Conservation (phyloP, 2,797 vertebrate species). For the Molothrus aeneus region DNA sequence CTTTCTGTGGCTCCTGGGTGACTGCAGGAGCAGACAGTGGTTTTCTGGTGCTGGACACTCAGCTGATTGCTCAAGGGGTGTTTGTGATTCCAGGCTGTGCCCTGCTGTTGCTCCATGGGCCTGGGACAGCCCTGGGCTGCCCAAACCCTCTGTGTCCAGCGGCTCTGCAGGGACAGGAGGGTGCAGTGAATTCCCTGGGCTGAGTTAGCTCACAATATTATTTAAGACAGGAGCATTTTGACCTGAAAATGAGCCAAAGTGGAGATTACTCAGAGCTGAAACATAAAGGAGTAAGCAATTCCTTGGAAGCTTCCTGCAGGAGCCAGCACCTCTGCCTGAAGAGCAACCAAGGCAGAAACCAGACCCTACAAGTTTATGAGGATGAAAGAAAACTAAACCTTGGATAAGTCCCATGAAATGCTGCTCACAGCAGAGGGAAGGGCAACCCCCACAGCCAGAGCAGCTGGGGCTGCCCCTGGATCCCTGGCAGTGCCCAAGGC, state of each 20-base stretch:
- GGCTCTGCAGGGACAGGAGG: not conserved
- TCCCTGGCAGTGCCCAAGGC: not conserved
- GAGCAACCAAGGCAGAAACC: not conserved
- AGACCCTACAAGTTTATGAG: not conserved
- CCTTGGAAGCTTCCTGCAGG: not conserved
- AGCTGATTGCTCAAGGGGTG: not conserved
- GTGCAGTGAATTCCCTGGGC: not conserved
- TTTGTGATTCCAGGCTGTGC: not conserved
- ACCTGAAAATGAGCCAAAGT: not conserved
- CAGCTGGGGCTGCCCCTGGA: not conserved
- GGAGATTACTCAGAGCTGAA: not conserved
- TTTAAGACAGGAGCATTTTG: not conserved
- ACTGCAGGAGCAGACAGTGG: not conserved
- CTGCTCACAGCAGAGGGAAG: not conserved
- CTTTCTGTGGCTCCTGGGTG: not conserved
- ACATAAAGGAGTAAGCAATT: not conserved
- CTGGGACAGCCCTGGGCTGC: not conserved
- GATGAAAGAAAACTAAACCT: not conserved
- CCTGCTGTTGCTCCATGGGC: not conserved
- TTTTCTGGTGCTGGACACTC: not conserved
- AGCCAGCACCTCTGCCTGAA: not conserved
- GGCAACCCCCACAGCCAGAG: not conserved
- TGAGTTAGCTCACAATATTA: rapidly evolving
- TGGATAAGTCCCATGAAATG: not conserved
- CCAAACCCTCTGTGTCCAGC: not conserved